Evolutionary conservation across 2,113 vertebrate genomes (phyloP).

Genomic region (Clarias magur): DNA sequence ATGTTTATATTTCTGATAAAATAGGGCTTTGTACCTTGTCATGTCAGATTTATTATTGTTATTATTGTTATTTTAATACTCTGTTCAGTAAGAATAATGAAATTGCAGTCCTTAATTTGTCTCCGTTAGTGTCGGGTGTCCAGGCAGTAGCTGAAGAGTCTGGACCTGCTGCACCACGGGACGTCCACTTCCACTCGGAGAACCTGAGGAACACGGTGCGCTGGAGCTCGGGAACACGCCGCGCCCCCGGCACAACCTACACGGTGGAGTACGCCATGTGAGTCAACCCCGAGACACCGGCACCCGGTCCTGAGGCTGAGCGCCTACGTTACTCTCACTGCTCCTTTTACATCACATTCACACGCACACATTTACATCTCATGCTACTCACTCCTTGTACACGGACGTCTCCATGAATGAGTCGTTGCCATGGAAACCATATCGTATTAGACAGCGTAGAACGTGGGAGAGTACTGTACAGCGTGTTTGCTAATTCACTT

Average conservation of each 20-base stretch:
- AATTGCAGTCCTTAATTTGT: not conserved
- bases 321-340: not conserved
- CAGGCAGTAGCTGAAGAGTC: not conserved
- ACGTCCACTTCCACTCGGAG: conserved; percentile 77
- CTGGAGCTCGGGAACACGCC: conserved; percentile 76
- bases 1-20: too few relatives aligned
- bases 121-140: not conserved
- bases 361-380: not conserved
- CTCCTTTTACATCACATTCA: not conserved
- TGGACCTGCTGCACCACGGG: conserved; percentile 11
- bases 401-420: not conserved
- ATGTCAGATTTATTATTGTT: not conserved
- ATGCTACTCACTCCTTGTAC: too few relatives aligned
- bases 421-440: too few relatives aligned
- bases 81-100: not conserved
- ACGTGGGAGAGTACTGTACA: too few relatives aligned
- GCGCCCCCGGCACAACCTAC: conserved; percentile 66
- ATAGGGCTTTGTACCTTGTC: too few relatives aligned
- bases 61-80: not conserved
- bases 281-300: conserved; percentile 57
- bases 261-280: conserved; percentile 86
- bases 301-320: not conserved
- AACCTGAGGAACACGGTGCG: conserved; percentile 84
- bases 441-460: not conserved
- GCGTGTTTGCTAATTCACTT: not conserved